Evolutionary conservation across 2,113 vertebrate species (phyloP), one percentile per base, ranked within the genome.

Genomic region (Camelus bactrianus): DNA sequence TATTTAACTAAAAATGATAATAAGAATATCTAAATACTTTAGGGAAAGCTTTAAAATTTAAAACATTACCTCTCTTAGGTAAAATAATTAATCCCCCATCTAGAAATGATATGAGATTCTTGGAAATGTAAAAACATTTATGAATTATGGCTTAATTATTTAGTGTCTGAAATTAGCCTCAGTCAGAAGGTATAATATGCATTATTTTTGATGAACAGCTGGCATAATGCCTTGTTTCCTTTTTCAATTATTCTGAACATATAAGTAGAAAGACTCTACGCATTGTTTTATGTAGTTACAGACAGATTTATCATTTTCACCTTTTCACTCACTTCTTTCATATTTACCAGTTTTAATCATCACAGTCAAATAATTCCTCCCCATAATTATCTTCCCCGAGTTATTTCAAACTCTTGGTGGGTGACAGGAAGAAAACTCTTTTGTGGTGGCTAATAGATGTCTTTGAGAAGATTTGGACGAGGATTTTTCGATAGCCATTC

Each of bases 111-210:
- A 56, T 11, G 56, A 86, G 8, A 60, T 65, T 83, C 54, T 87
- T 9, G 30, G 17, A 89, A 92, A 60, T 48, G 2, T 72, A 60
- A 93, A 95, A 89, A 76, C 15, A 2, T 76, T 69, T 72, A 42
- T 42, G 3, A 90, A 77, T 58, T 82, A 92, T n/a, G 72, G 20
- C 1, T 91, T 93, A 80, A 89, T 87, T 91, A 82, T 50, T 86
- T 72, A 69, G 20, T 88, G 52, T 70, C 75, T 62, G 2, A 6
- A 77, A 69, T 92, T 76, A 95, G 4, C 5, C 3, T 89, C 67
- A 91, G 48, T 13, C 2, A 81, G 16, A 85, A 92, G 70, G 12
- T 72, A n/a, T 64, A 85, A 60, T 70, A 77, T 77, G 5, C 26
- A 75, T 80, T 26, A 42, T 54, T 91, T 86, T 89, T 64, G 4